Percentiles rank a stretch among this genome's conserved stretches.
Evolutionary conservation across 2,113 vertebrate genomes (phyloP).

Genomic region (Anolis sagrei): DNA sequence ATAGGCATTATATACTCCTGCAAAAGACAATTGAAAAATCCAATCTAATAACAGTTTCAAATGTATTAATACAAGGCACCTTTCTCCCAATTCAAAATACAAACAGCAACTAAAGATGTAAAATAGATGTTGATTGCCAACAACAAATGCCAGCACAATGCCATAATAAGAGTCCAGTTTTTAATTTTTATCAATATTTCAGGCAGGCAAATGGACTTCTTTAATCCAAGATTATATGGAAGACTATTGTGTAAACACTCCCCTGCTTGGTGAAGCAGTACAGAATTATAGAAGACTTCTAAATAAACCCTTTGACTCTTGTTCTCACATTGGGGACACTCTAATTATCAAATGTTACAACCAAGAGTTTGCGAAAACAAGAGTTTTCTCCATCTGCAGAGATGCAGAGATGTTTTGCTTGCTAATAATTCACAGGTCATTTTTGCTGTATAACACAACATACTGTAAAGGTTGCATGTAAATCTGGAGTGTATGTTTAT

Average conservation of each 20-base stretch:
- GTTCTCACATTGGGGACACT: not conserved
- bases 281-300: not conserved
- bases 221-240: not conserved
- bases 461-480: constrained; percentile 17
- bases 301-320: not conserved
- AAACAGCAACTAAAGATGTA: not conserved
- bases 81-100: not conserved
- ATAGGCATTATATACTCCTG: not conserved
- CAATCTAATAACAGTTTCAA: not conserved
- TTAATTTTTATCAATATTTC: not conserved
- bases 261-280: not conserved
- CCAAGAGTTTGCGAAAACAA: not conserved
- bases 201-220: not conserved
- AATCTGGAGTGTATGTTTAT: constrained; percentile 19
- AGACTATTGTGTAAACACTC: not conserved
- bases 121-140: too few species aligned
- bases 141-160: too few species aligned
- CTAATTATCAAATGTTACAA: not conserved
- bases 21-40: not conserved
- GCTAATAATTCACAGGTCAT: constrained; percentile 12
- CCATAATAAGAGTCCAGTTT: not conserved
- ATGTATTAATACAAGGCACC: not conserved
- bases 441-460: constrained; percentile 16
- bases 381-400: constrained; percentile 6
- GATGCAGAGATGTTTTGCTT: constrained; percentile 13